Conservation (phyloP, 2,888 invertebrate species). For the Rambutsinella grinnellia region DNA sequence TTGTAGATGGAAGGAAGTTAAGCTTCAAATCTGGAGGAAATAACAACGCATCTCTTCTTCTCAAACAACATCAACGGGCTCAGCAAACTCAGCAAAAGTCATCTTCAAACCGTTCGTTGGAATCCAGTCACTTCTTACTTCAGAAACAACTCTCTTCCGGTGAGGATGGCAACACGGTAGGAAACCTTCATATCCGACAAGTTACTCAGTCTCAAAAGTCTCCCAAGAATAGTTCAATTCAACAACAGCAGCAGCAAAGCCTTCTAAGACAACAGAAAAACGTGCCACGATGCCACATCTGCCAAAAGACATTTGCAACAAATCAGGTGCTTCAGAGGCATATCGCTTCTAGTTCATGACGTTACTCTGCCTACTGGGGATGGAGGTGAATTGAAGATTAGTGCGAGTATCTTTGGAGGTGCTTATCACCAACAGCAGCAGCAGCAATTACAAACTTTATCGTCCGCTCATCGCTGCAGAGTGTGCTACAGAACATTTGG, state of each 20-base stretch:
- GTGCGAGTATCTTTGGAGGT: background rate
- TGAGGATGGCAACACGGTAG: conserved; percentile 17
- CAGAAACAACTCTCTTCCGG: conserved; percentile 25
- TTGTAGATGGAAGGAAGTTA: conserved; percentile 33
- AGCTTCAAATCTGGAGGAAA: conserved; percentile 27
- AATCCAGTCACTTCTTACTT: no score
- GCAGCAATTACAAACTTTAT: background rate
- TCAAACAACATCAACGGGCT: background rate
- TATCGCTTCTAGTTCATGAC: conserved; percentile 38
- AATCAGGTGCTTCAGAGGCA: conserved; percentile 48
- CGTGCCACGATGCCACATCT: conserved; percentile 44
- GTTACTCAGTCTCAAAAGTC: conserved; percentile 14
- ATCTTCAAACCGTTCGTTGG: no score
- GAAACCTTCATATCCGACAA: conserved; percentile 38
- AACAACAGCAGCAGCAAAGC: background rate
- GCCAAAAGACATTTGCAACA: conserved; percentile 49
- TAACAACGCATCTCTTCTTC: background rate
- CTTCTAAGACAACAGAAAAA: conserved; percentile 23
- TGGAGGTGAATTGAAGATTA: background rate
- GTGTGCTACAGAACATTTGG: conserved; percentile 54
- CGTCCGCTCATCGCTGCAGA: conserved; percentile 36
- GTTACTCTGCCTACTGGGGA: background rate
- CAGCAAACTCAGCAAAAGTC: conserved; percentile 27
- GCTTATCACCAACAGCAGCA: background rate
- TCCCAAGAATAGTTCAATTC: no score